phyloP scores from a whole-genome alignment of 2,888 invertebrate genomes.

The Monochamus alternatus region DNA sequence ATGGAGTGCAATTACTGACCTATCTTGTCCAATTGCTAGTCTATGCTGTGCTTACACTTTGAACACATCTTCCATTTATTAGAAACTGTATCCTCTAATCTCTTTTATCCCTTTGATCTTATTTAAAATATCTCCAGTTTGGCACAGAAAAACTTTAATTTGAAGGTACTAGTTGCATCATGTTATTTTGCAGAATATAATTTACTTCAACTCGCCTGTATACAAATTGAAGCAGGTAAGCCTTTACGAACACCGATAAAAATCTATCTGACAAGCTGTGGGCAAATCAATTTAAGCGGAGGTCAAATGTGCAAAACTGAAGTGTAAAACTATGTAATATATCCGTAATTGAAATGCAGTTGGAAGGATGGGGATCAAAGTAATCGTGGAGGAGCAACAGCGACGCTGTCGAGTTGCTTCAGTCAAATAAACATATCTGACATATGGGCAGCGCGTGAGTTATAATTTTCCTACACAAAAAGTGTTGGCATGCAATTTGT shows the following conservation, averaged over 20 bases:
- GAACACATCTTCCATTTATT: no score
- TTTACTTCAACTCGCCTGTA: neutral
- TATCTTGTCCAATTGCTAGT: no score
- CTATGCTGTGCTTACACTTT: no score
- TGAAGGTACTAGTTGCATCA: no score
- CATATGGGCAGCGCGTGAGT: neutral
- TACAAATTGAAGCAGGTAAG: constrained; percentile 13
- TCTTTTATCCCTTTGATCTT: no score
- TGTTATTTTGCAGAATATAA: no score
- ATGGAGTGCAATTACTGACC: no score
- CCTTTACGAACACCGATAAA: constrained; percentile 17
- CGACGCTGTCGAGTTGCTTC: neutral
- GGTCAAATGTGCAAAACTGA: neutral
- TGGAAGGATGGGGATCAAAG: constrained; percentile 13
- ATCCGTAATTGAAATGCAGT: constrained; percentile 11
- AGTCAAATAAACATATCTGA: neutral
- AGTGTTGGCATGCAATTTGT: neutral
- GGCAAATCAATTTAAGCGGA: constrained; percentile 5
- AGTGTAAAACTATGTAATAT: constrained; percentile 4
- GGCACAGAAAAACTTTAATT: no score
- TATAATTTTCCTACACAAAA: neutral
- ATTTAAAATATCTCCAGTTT: no score
- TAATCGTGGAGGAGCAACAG: constrained; percentile 4
- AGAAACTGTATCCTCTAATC: no score
- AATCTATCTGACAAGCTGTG: constrained; percentile 5